These are phyloP conservation scores for Stegodyphus mimosarum DNA, from an alignment of 1,140 invertebrate genomes.

Conservation along the genomic window DNA sequence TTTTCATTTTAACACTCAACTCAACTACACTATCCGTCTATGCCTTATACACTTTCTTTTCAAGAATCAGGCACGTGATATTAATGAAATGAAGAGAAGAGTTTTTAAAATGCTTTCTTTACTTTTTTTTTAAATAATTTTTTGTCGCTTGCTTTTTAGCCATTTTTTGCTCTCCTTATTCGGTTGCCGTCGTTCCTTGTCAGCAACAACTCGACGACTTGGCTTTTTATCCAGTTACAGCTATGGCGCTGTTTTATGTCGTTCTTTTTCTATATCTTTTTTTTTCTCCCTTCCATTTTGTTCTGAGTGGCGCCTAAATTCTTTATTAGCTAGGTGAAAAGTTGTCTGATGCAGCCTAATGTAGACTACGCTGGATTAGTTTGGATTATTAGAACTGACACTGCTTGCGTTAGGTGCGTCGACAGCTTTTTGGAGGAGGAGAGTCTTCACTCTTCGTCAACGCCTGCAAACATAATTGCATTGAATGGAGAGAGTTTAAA, in stretches of 20 bases:
- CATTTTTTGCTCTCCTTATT: slow-evolving; percentile 19
- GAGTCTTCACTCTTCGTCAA: slow-evolving; percentile 50
- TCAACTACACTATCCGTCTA: slow-evolving; percentile 48
- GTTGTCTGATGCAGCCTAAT: slow-evolving; percentile 56
- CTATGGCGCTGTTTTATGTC: slow-evolving; percentile 55
- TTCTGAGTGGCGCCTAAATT: slow-evolving; percentile 42
- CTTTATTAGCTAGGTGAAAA: slow-evolving; percentile 61
- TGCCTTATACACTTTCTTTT: slow-evolving; percentile 21
- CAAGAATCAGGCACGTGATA: slow-evolving; percentile 33
- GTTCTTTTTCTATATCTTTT: slow-evolving; percentile 27
- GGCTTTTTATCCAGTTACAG: slow-evolving; percentile 59
- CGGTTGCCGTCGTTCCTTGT: slow-evolving; percentile 33
- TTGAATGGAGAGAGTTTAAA: slow-evolving; percentile 52
- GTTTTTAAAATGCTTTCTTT: slow-evolving; percentile 42
- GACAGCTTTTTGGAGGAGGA: slow-evolving; percentile 43
- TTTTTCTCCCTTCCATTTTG: slow-evolving; percentile 14
- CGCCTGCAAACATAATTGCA: slow-evolving; percentile 32
- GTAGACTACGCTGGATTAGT: slow-evolving; percentile 46
- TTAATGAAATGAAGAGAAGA: slow-evolving; percentile 59
- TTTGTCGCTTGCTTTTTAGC: slow-evolving; percentile 29
- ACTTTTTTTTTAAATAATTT: slow-evolving; percentile 26
- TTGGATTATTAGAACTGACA: slow-evolving; percentile 53
- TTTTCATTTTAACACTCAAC: slow-evolving; percentile 57
- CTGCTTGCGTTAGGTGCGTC: slow-evolving; percentile 19
- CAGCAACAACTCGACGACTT: slow-evolving; percentile 53